These are phyloP conservation scores for Achlya flavicornis DNA, from an alignment of 2,888 invertebrate genomes.

Conservation along the genomic window DNA sequence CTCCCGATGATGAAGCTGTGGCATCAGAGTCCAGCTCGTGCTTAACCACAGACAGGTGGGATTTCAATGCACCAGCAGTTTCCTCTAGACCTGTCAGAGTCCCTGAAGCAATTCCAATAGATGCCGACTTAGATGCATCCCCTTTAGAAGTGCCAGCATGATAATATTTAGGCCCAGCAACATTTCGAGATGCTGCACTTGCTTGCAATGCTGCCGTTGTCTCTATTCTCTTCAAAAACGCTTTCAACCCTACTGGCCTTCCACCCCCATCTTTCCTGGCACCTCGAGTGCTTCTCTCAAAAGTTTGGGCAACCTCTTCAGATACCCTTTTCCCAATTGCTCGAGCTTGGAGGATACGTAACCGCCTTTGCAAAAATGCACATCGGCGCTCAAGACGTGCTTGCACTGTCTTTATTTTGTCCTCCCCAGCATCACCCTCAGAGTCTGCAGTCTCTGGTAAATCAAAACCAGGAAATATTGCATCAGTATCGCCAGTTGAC, in stretches of 20 bases:
- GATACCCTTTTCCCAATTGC: conserved; percentile 90
- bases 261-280: conserved; percentile 84
- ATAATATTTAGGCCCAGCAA: conserved; percentile 70
- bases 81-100: conserved; percentile 88
- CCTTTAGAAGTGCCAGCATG: conserved; percentile 87
- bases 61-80: conserved; percentile 88
- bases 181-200: conserved; percentile 66
- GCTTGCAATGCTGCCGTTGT: conserved; percentile 74
- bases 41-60: conserved; percentile 89
- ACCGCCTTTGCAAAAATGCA: conserved; percentile 88
- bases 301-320: conserved; percentile 87
- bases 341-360: conserved; percentile 90
- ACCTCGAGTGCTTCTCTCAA: conserved; percentile 89
- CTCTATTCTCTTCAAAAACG: conserved; percentile 72
- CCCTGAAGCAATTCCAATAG: conserved; percentile 83
- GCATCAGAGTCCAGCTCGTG: conserved; percentile 94
- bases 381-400: conserved; percentile 87
- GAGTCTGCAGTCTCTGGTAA: conserved; percentile 80
- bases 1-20: conserved; percentile 96
- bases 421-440: conserved; percentile 79
- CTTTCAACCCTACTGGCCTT: conserved; percentile 72
- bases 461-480: conserved; percentile 77
- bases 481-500: conserved; percentile 76
- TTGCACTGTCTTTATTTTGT: conserved; percentile 82
- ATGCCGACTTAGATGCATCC: conserved; percentile 89